A percentile compares a stretch with the other conserved stretches of the same genome.
Conservation (phyloP, 2,113 vertebrate species). For the Pavo muticus region DNA sequence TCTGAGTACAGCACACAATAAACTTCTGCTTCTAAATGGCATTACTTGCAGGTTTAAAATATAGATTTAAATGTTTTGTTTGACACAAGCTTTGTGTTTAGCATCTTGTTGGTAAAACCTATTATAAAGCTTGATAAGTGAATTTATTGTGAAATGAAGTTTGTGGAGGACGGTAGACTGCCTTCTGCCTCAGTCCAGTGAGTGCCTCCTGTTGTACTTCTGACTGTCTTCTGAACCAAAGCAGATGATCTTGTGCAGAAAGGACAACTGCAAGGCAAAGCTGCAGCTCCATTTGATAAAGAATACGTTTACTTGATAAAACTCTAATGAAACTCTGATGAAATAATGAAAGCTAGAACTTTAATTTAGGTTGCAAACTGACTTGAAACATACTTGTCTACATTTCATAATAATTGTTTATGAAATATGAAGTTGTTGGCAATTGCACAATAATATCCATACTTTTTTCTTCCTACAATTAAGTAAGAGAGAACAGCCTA, state of each 20-base stretch:
- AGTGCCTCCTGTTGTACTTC: neutral
- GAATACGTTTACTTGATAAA: neutral
- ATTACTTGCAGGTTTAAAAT: neutral
- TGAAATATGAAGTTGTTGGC: neutral
- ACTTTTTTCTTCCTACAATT: neutral
- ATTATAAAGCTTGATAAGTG: neutral
- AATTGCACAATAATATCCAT: neutral
- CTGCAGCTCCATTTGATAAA: neutral
- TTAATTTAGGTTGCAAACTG: neutral
- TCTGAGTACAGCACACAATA: neutral
- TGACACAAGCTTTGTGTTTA: neutral
- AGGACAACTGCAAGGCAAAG: neutral
- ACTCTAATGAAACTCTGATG: neutral
- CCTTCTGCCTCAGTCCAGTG: neutral
- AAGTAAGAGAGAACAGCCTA: neutral
- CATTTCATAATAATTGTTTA: neutral
- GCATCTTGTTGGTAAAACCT: neutral
- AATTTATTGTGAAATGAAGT: rapidly evolving
- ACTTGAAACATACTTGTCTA: rapidly evolving
- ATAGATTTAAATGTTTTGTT: neutral
- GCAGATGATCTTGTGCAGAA: neutral
- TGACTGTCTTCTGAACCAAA: neutral
- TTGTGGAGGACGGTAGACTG: neutral
- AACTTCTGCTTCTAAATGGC: neutral
- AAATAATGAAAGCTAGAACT: neutral